These are phyloP conservation scores for Proisotoma minuta DNA, from an alignment of 2,888 invertebrate species.

Conservation along the genomic window DNA sequence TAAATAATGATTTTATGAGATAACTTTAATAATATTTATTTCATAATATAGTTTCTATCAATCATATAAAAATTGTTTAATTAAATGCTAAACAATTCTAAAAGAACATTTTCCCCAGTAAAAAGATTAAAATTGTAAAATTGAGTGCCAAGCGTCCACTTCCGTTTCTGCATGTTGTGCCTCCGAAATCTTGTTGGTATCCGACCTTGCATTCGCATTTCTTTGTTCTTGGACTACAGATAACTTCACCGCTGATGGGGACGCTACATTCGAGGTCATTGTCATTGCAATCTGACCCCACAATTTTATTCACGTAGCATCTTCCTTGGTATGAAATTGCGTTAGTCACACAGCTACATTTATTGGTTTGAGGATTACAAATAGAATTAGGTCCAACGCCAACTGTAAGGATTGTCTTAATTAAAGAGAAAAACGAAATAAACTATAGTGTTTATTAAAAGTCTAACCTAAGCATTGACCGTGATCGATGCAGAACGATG, in stretches of 20 bases:
- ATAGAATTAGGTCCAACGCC: neutral
- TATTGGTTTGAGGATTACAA: neutral
- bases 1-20: conserved; percentile 49
- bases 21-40: neutral
- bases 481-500: no score
- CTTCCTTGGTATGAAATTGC: neutral
- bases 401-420: no score
- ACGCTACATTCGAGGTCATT: conserved; percentile 14
- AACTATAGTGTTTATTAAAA: no score
- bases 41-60: neutral
- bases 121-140: no score
- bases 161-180: neutral
- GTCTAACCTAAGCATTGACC: no score
- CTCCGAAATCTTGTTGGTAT: neutral
- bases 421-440: no score
- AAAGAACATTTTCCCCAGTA: no score
- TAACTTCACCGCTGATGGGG: conserved; percentile 12
- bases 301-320: conserved; percentile 11
- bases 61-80: neutral
- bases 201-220: conserved; percentile 15
- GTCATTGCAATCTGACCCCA: conserved; percentile 13
- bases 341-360: neutral
- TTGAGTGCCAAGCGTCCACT: neutral
- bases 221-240: conserved; percentile 10
- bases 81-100: neutral